phyloP scores from a whole-genome alignment of 37 sponge, comb jelly and placozoan genomes.

The Chondrilla cf. caribensis region DNA sequence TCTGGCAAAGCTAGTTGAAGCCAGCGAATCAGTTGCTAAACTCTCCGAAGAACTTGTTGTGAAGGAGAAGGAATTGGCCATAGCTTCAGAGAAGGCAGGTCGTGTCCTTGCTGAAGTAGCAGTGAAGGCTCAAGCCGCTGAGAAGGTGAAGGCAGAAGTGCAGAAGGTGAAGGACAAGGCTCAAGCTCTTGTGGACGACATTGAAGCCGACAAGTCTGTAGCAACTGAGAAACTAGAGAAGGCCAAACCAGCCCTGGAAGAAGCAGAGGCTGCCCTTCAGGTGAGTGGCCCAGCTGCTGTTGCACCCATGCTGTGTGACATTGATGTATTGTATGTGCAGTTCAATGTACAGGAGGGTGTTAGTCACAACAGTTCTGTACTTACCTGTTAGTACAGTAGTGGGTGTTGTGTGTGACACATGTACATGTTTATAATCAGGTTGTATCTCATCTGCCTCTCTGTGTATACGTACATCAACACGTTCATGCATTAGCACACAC shows the following conservation, averaged over 20 bases:
- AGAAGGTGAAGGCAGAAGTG: conserved; percentile 91
- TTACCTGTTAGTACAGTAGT: too few relatives aligned
- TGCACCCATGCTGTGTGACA: too few relatives aligned
- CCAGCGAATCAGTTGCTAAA: conserved; percentile 87
- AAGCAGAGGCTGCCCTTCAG: conserved; percentile 91
- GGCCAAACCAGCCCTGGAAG: conserved; percentile 95
- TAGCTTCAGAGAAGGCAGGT: conserved; percentile 91
- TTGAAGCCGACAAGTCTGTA: conserved; percentile 87
- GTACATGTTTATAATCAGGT: too few relatives aligned
- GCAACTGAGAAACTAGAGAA: conserved; percentile 87
- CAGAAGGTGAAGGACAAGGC: conserved; percentile 99
- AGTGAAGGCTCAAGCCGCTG: conserved; percentile 95
- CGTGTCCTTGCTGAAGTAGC: conserved; percentile 92
- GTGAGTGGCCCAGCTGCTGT: neutral
- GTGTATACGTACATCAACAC: too few relatives aligned
- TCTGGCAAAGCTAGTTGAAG: conserved; percentile 93
- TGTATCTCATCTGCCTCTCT: too few relatives aligned
- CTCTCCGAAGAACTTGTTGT: conserved; percentile 87
- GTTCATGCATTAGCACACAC: too few relatives aligned
- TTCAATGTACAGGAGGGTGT: too few relatives aligned
- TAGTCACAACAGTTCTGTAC: too few relatives aligned
- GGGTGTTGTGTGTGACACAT: too few relatives aligned
- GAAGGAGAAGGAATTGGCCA: conserved; percentile 98
- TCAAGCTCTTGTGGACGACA: conserved; percentile 94
- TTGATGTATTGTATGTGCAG: too few relatives aligned